A percentile compares a stretch with the other conserved stretches of the same genome.
Evolutionary conservation across 2,797 vertebrate species (phyloP).

Genomic region (Sternotherus odoratus): DNA sequence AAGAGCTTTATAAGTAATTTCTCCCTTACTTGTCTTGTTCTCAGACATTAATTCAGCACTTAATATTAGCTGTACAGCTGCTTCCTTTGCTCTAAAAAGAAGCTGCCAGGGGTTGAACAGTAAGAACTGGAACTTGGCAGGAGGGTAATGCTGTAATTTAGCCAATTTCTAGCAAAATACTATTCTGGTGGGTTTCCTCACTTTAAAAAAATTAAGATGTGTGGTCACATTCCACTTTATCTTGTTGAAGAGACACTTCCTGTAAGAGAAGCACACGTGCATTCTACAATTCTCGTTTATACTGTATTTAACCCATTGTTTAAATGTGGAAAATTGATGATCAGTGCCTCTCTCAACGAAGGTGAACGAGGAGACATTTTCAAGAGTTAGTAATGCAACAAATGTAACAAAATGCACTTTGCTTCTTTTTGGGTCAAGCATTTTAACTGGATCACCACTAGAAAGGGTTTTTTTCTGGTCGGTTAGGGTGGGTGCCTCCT

Average conservation of each 20-base stretch:
- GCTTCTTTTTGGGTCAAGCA: neutral
- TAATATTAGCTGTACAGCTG: constrained; percentile 19
- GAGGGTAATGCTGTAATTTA: neutral
- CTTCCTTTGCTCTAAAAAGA: neutral
- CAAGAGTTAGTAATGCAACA: neutral
- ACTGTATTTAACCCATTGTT: neutral
- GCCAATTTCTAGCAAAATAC: neutral
- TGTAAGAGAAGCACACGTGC: neutral
- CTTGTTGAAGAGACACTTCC: neutral
- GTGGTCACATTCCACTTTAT: neutral
- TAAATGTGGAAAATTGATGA: neutral
- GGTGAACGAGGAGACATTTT: neutral
- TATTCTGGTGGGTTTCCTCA: neutral
- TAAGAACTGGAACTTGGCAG: neutral
- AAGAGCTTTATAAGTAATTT: neutral
- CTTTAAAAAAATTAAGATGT: neutral
- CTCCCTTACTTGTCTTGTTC: neutral
- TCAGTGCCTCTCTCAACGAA: neutral
- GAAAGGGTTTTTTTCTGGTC: neutral
- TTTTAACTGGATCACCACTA: neutral
- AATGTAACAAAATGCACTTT: neutral
- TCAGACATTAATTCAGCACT: neutral
- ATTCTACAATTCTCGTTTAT: neutral
- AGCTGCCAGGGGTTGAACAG: constrained; percentile 8
- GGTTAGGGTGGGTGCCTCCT: neutral